These are phyloP conservation scores for Monoplex corrugatus DNA, from an alignment of 2,888 invertebrate species.

Conservation along the genomic window DNA sequence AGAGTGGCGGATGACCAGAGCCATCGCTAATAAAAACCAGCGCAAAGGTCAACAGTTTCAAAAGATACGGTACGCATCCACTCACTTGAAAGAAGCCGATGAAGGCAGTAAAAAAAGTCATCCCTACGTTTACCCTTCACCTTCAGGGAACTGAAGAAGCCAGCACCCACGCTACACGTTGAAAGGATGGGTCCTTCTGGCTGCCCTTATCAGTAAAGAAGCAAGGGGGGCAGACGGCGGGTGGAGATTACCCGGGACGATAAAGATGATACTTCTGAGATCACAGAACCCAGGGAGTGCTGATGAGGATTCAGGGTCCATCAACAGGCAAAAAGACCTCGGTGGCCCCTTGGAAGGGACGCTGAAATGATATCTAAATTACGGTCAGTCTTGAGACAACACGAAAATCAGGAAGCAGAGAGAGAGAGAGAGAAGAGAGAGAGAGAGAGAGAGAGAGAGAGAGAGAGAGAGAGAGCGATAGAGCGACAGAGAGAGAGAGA, in stretches of 20 bases:
- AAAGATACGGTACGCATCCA: not conserved
- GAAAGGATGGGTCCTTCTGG: not conserved
- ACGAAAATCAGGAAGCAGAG: not conserved
- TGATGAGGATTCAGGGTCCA: constrained; percentile 19
- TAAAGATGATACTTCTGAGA: not conserved
- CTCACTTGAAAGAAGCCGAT: constrained; percentile 9
- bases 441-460: not conserved
- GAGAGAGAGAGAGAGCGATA: not conserved
- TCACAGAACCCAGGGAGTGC: not conserved
- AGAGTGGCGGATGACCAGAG: not conserved
- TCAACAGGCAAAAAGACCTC: not conserved
- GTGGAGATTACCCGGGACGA: not conserved
- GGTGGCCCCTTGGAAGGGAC: not conserved
- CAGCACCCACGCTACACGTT: not conserved
- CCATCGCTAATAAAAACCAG: not conserved
- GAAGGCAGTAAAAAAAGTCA: not conserved
- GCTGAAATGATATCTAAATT: not conserved
- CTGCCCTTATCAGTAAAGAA: not conserved
- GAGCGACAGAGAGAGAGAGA: too few species aligned
- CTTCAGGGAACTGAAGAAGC: not conserved
- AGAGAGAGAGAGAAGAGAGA: not conserved
- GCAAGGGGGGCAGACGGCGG: not conserved
- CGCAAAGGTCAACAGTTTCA: not conserved
- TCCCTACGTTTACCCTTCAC: not conserved
- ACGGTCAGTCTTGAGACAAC: not conserved